Evolutionary conservation across 2,113 vertebrate species (phyloP).

Genomic region (Hippocampus abdominalis): DNA sequence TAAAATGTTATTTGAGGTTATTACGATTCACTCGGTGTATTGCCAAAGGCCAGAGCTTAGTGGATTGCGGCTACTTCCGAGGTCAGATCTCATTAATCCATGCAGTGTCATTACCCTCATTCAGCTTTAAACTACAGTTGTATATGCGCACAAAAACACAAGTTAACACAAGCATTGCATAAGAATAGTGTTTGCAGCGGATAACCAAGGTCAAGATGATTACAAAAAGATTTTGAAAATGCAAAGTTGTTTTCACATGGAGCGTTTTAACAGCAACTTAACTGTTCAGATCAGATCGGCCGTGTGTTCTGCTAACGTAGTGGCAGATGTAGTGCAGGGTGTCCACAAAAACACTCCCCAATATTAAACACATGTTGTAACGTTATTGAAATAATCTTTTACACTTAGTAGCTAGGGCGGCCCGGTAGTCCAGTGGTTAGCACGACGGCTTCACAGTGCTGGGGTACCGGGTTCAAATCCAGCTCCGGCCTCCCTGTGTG

Average conservation of each 20-base stretch:
- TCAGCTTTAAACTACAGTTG: slow-evolving; percentile 10
- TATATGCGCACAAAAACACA: not conserved
- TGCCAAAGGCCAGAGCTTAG: slow-evolving; percentile 13
- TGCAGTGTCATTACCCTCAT: not conserved
- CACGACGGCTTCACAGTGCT: too few relatives aligned
- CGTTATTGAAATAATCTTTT: not conserved
- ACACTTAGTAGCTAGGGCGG: not conserved
- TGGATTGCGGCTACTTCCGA: slow-evolving; percentile 31
- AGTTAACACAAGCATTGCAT: slow-evolving; percentile 6
- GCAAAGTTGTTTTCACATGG: not conserved
- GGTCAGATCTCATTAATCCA: slow-evolving; percentile 45
- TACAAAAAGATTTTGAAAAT: slow-evolving; percentile 5
- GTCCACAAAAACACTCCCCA: not conserved
- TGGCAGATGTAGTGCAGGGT: not conserved
- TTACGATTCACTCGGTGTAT: not conserved
- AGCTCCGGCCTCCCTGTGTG: too few relatives aligned
- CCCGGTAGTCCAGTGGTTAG: too few relatives aligned
- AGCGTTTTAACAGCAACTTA: not conserved
- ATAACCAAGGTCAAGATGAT: slow-evolving; percentile 11
- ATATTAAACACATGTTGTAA: not conserved
- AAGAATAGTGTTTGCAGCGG: slow-evolving; percentile 26
- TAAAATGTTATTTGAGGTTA: slow-evolving; percentile 14
- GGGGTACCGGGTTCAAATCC: too few relatives aligned
- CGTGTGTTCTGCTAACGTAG: not conserved
- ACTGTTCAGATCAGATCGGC: not conserved